phyloP scores from a whole-genome alignment of 2,797 vertebrate species.

The Sternarchorhynchus goeldii region DNA sequence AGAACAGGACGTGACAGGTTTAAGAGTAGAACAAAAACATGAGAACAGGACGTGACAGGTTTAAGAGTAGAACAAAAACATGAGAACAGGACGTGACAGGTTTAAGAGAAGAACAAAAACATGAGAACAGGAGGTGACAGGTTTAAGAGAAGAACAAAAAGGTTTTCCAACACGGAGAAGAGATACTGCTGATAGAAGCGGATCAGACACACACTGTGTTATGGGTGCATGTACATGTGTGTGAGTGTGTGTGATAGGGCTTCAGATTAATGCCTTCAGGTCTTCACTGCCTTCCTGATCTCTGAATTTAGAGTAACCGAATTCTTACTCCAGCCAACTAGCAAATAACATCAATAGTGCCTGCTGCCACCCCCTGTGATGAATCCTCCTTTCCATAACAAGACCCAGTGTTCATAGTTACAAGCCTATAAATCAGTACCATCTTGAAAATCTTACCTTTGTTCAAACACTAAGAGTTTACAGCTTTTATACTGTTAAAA shows the following conservation, averaged over 20 bases:
- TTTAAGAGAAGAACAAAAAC: no score
- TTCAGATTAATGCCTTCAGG: slow-evolving; percentile 21
- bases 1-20: no score
- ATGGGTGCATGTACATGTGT: not conserved
- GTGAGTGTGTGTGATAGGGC: not conserved
- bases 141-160: not conserved
- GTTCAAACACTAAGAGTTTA: not conserved
- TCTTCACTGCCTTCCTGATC: slow-evolving; percentile 3
- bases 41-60: no score
- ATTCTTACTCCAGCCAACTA: not conserved
- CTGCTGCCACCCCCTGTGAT: not conserved
- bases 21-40: no score
- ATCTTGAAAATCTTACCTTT: not conserved
- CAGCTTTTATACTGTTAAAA: not conserved
- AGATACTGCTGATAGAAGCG: slow-evolving; percentile 1
- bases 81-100: no score
- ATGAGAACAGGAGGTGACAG: slow-evolving; percentile 16
- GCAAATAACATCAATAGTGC: slow-evolving; percentile 14
- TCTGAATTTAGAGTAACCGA: not conserved
- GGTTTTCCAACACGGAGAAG: not conserved
- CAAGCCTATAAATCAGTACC: slow-evolving; percentile 51
- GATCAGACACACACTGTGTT: not conserved
- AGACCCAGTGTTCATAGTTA: not conserved
- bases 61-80: no score
- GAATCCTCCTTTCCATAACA: not conserved